Evolutionary conservation across 2,888 invertebrate species (phyloP), one percentile per base, ranked within the genome.

Genomic region (Rutpela maculata): DNA sequence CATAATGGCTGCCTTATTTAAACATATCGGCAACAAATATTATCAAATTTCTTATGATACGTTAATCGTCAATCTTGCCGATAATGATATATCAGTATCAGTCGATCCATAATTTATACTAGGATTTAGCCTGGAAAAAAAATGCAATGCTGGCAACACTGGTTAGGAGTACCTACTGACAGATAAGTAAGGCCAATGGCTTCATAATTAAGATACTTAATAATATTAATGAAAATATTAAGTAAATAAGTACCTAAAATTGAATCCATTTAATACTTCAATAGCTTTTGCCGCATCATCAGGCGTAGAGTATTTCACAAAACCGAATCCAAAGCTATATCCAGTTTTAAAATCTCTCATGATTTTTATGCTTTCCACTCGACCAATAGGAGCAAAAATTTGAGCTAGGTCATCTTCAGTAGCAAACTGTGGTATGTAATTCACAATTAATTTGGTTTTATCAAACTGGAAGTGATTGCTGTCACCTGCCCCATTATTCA

Each of bases 291-390:
- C 90, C 55, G 98, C 98, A 90, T 98, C 97, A 87, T 95, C 95
- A 81, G 95, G 95, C 77, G 94, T 93, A 72, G 94, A 93, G 90
- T 95, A 98, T 90, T 98, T 98, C 63, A 98, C 97, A 90, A 98
- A 98, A 57, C 98, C 98, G 90, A 98, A 98, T 59, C 98, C 98
- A 90, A 96, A 98, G 90, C 98, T 98, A 91, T 98, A 98, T 67
- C 97, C 97, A 89, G 98, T 97, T 93, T 96, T 91, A 75, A 90
- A 92, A 88, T 97, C 97, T 90, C 95, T 95, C 96, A 97, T 97
- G 85, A 98, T 96, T 85, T 97, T 93, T 89, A 96, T 96, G 84
- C 95, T 96, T 88, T 97, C 97, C 65, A 98, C 94, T 22, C 96
- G 95, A 68, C 98, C 98, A 84, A 97, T 94, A 72, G 95, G 94